Percentiles rank a stretch among this genome's conserved stretches.
Evolutionary conservation across 2,113 vertebrate species (phyloP).

Genomic region (Chelonoidis abingdonii): DNA sequence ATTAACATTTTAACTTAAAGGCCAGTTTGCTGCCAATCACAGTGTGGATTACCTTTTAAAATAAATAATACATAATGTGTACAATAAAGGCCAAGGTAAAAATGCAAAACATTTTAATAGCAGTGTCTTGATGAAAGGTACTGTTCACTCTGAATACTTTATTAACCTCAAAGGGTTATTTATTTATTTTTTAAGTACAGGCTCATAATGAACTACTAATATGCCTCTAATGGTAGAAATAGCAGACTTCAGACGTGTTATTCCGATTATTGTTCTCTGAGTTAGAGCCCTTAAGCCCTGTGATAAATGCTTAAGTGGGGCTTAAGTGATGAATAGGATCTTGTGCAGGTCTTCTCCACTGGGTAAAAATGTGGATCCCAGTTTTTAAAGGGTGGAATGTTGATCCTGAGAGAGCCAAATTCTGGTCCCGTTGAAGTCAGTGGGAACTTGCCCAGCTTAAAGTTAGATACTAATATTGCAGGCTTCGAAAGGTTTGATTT

Average conservation of each 20-base stretch:
- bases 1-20: slow-evolving; percentile 75
- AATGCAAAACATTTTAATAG: slow-evolving; percentile 74
- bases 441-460: background rate
- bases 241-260: slow-evolving; percentile 16
- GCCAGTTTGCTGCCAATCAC: slow-evolving; percentile 64
- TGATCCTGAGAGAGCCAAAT: background rate
- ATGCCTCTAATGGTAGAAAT: background rate
- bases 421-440: slow-evolving; percentile 26
- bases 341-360: background rate
- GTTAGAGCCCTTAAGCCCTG: background rate
- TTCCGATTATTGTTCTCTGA: background rate
- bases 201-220: background rate
- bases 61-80: slow-evolving; percentile 77
- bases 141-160: slow-evolving; percentile 64
- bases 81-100: slow-evolving; percentile 74
- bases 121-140: slow-evolving; percentile 65
- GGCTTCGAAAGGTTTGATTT: background rate
- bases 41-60: slow-evolving; percentile 58
- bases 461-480: background rate
- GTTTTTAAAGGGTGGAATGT: slow-evolving; percentile 4
- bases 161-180: slow-evolving; percentile 42
- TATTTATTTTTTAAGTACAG: slow-evolving; percentile 3
- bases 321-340: background rate
- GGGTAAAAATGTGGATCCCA: background rate
- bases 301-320: background rate